Evolutionary conservation across 2,888 invertebrate species (phyloP).

Genomic region (Heteromurus nitidus): DNA sequence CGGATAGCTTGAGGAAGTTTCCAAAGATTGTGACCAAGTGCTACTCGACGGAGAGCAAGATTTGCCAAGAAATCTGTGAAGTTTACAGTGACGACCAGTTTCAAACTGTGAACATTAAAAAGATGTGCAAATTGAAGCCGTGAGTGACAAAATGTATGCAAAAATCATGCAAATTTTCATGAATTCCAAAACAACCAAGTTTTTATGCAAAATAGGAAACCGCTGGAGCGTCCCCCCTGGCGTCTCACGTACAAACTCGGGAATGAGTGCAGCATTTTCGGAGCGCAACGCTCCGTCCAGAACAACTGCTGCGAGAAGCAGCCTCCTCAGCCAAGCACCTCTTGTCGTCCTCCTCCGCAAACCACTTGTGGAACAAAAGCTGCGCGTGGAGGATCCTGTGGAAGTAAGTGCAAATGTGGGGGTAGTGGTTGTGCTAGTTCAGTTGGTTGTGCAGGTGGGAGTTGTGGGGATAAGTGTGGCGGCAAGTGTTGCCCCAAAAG

Average conservation of each 20-base stretch:
- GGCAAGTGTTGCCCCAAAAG: background rate
- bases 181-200: background rate
- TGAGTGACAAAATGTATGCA: too few species aligned
- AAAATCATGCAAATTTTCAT: background rate
- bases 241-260: conserved; percentile 46
- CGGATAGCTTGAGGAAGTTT: conserved; percentile 19
- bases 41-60: conserved; percentile 36
- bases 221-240: conserved; percentile 42
- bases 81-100: conserved; percentile 42
- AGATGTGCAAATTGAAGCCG: conserved; percentile 47
- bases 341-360: background rate
- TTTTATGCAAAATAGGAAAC: conserved; percentile 18
- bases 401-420: conserved; percentile 21
- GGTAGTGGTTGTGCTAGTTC: conserved; percentile 10
- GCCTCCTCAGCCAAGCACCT: background rate
- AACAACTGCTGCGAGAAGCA: background rate
- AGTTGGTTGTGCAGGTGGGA: background rate
- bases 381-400: background rate
- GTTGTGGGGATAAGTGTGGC: too few species aligned
- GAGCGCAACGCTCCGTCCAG: background rate
- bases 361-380: background rate
- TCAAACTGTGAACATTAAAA: conserved; percentile 44
- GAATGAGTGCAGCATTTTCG: conserved; percentile 7
- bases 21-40: conserved; percentile 36
- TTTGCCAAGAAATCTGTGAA: conserved; percentile 44